A percentile compares a stretch with the other conserved stretches of the same genome.
Evolutionary conservation across 2,113 vertebrate species (phyloP).

Genomic region (Notarius lentiginosus): DNA sequence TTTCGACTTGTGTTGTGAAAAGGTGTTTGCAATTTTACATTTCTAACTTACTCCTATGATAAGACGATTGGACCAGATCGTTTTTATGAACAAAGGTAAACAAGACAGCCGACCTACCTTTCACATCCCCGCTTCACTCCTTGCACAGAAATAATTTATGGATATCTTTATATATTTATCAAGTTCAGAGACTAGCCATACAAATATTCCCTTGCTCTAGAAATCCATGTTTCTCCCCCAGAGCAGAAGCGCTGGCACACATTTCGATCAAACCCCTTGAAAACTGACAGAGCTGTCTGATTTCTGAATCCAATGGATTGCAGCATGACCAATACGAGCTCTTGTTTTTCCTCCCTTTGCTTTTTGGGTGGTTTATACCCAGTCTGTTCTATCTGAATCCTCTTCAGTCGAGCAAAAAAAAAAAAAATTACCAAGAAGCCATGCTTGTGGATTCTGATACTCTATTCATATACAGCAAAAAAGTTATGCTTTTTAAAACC

Average conservation of each 20-base stretch:
- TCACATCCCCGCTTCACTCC: neutral
- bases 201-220: neutral
- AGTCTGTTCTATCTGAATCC: neutral
- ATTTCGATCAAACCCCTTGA: neutral
- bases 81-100: neutral
- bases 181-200: neutral
- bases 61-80: neutral
- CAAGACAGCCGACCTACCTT: neutral
- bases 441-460: neutral
- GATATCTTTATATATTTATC: neutral
- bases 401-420: neutral
- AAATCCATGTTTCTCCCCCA: neutral
- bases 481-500: neutral
- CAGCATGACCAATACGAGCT: neutral
- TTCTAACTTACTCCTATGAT: neutral
- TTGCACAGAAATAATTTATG: neutral
- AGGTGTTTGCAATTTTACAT: neutral
- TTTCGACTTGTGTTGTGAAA: neutral
- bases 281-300: neutral
- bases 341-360: neutral
- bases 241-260: neutral
- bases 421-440: neutral
- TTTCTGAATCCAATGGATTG: neutral
- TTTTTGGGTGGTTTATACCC: neutral
- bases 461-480: neutral